These are phyloP conservation scores for Bubalus kerabau DNA, from an alignment of 2,113 vertebrate genomes.

Conservation along the genomic window DNA sequence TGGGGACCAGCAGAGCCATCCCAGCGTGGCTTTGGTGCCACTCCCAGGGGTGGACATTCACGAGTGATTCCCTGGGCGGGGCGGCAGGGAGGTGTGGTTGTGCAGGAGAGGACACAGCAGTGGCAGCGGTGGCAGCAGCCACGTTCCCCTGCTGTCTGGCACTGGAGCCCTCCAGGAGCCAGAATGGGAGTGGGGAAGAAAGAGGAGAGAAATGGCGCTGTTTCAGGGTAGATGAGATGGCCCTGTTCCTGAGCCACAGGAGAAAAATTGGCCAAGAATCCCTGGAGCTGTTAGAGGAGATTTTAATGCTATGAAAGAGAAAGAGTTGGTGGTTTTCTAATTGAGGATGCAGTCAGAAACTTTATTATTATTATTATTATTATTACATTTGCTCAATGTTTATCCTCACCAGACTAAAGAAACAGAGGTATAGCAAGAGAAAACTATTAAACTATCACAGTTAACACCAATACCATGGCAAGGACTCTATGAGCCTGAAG, in stretches of 20 bases:
- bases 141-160: not conserved
- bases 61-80: rapidly evolving
- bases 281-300: not conserved
- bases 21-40: not conserved
- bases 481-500: not conserved
- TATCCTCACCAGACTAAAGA: not conserved
- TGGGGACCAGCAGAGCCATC: not conserved
- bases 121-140: not conserved
- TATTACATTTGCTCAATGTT: not conserved
- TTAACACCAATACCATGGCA: not conserved
- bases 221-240: not conserved
- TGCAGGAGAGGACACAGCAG: no score
- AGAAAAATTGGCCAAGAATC: not conserved
- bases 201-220: no score
- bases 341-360: not conserved
- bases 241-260: not conserved
- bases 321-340: not conserved
- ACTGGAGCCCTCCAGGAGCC: not conserved
- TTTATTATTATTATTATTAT: not conserved
- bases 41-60: not conserved
- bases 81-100: not conserved
- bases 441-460: not conserved
- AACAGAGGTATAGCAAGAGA: not conserved
- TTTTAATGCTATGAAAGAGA: not conserved
- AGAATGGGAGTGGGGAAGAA: not conserved